Evolutionary conservation across 2,888 invertebrate genomes (phyloP), one percentile per base, ranked within the genome.

Genomic region (Cryptocheilus praepositus): DNA sequence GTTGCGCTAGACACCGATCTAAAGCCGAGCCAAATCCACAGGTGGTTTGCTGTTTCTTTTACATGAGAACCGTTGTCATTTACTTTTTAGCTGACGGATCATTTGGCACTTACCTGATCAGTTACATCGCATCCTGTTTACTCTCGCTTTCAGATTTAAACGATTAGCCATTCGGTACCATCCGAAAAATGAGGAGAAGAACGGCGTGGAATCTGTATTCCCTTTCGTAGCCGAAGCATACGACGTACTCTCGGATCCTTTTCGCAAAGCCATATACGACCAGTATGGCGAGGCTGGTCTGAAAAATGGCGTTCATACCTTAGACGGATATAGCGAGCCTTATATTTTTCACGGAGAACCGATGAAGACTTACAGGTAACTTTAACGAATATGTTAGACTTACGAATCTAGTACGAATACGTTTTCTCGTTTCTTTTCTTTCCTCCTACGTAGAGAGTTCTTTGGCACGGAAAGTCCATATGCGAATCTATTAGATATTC

Each of bases 231-330:
- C 92, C 36, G 95, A 95, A 90, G 95, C 96, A 0, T 96, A 93
- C 85, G 95, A 96, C 81, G 93, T 95, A 8, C 89, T 96, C 25
- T 87, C 92, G 0, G 90, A 94, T 86, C 92, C 93, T 51, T 89
- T 92, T 70, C 89, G 89, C 69, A 91, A 95, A 64, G 94, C 95
- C 15, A 92, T 96, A 16, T 98, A 94, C 89, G 96, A 97, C 89
- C 95, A 95, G 82, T 97, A 94, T 88, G 97, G 97, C 0, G 96
- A 96, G 88, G 94, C 94, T 81, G 96, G 96, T 0, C 90, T 97
- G 53, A 96, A 96, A 86, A 92, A 91, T 81, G 96, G 96, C 0
- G 92, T 96, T 0, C 93, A 94, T 3, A 92, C 93, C 2, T 93
- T 93, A 0, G 85, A 90, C 60, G 91, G 91, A 68, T 94, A 92